Evolutionary conservation across 2,888 invertebrate genomes (phyloP).

Genomic region (Plebejus argus): DNA sequence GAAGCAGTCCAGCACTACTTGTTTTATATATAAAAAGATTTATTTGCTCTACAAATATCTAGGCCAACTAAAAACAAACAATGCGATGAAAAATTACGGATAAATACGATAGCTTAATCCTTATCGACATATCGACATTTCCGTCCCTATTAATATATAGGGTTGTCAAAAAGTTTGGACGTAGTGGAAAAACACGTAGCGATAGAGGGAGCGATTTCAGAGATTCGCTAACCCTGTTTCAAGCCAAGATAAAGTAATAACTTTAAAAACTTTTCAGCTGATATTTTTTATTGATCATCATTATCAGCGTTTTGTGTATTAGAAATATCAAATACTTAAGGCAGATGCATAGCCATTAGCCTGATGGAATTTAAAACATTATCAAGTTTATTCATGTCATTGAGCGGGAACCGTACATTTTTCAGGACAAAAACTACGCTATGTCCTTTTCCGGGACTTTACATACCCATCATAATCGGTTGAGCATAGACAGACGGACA

Average conservation of each 20-base stretch:
- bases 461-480: too few relatives aligned
- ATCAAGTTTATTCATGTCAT: too few relatives aligned
- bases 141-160: conserved; percentile 27
- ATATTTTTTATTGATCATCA: not conserved
- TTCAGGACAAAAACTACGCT: too few relatives aligned
- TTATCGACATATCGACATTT: conserved; percentile 5
- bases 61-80: not conserved
- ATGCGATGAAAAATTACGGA: not conserved
- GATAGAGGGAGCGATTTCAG: conserved; percentile 34
- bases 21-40: too few relatives aligned
- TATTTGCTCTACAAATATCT: not conserved
- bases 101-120: not conserved
- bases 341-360: too few relatives aligned
- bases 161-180: conserved; percentile 32
- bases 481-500: too few relatives aligned
- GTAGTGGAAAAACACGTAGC: conserved; percentile 32
- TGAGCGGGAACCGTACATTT: too few relatives aligned
- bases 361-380: too few relatives aligned
- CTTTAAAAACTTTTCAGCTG: conserved; percentile 17
- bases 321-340: too few relatives aligned
- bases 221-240: conserved; percentile 31
- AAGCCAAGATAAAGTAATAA: not conserved
- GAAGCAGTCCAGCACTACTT: too few relatives aligned
- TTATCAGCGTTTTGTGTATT: not conserved
- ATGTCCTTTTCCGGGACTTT: too few relatives aligned